phyloP scores from a whole-genome alignment of 1,140 invertebrate species.

The Lepidurus couesii region DNA sequence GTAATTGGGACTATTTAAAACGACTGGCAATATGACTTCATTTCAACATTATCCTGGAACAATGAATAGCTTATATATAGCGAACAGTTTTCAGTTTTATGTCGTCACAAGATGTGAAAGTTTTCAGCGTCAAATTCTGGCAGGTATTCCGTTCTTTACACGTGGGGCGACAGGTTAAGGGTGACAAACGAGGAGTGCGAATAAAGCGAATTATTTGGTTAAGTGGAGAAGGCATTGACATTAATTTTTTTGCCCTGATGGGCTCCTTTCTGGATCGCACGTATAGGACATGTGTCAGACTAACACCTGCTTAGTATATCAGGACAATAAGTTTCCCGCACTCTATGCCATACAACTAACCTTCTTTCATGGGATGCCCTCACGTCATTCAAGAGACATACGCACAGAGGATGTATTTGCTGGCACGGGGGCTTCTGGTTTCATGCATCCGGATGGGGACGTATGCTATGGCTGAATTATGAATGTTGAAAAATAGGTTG shows the following conservation, averaged over 20 bases:
- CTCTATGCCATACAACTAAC: not conserved
- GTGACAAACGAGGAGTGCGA: not conserved
- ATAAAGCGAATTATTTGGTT: not conserved
- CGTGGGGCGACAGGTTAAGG: not conserved
- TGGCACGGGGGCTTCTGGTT: not conserved
- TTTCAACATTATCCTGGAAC: not conserved
- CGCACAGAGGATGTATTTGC: not conserved
- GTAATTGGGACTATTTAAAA: not conserved
- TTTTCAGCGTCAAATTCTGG: too few relatives aligned
- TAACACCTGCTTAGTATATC: conserved; percentile 15
- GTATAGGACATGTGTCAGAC: conserved; percentile 10
- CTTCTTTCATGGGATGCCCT: not conserved
- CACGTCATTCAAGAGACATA: conserved; percentile 10
- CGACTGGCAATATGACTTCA: not conserved
- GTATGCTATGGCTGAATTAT: conserved; percentile 14
- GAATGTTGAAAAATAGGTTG: conserved; percentile 22
- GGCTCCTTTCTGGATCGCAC: not conserved
- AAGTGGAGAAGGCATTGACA: not conserved
- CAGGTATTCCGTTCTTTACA: not conserved
- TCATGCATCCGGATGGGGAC: conserved; percentile 3
- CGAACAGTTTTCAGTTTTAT: too few relatives aligned
- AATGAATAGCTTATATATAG: too few relatives aligned
- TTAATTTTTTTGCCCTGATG: not conserved
- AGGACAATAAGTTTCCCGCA: not conserved
- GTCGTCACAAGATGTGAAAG: too few relatives aligned